Evolutionary conservation across 2,113 vertebrate species (phyloP).

Genomic region (Chaetodon auriga): DNA sequence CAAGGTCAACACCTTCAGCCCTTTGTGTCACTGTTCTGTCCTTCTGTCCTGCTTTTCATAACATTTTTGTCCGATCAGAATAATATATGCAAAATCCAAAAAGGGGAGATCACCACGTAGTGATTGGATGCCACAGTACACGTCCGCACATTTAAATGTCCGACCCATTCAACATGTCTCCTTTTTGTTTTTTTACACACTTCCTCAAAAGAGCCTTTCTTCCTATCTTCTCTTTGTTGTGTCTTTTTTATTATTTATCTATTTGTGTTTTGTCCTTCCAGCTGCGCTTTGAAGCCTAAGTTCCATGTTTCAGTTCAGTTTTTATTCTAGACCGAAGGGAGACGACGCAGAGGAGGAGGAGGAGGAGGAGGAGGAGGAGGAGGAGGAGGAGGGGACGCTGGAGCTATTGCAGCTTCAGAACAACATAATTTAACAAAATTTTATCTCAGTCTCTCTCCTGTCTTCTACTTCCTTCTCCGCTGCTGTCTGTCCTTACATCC

Average conservation of each 20-base stretch:
- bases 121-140: background rate
- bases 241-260: conserved; percentile 27
- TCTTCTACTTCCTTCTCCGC: background rate
- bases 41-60: background rate
- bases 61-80: background rate
- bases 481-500: background rate
- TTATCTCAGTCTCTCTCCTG: background rate
- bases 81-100: background rate
- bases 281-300: conserved; percentile 36
- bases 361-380: too few species aligned
- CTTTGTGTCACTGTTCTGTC: background rate
- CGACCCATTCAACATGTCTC: background rate
- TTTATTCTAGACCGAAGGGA: conserved; percentile 16
- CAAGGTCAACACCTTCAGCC: background rate
- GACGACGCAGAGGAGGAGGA: background rate
- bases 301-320: background rate
- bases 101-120: background rate
- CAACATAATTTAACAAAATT: background rate
- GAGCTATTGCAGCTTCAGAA: background rate
- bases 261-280: conserved; percentile 20
- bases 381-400: background rate
- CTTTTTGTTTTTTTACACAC: conserved; percentile 2
- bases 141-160: background rate
- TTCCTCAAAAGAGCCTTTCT: conserved; percentile 16
- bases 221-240: conserved; percentile 18